phyloP scores from a whole-genome alignment of 2,113 vertebrate species.

The Nerophis ophidion region DNA sequence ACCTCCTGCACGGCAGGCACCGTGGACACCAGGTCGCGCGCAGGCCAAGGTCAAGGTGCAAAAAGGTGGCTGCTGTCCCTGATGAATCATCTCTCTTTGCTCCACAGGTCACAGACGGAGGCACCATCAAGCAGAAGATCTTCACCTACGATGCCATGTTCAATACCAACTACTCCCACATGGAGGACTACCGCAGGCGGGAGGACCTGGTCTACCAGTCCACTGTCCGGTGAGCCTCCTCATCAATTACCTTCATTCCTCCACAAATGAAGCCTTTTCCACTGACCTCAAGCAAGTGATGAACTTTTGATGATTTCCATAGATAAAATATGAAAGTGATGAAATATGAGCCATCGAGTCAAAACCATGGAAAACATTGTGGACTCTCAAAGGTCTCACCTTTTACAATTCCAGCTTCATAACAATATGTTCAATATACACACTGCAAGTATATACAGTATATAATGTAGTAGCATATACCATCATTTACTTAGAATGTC shows the following conservation, averaged over 20 bases:
- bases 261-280: not conserved
- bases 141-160: constrained; percentile 99
- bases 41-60: constrained; percentile 17
- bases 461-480: too few relatives aligned
- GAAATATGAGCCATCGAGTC: too few relatives aligned
- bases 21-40: constrained; percentile 28
- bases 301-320: too few relatives aligned
- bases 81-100: constrained; percentile 22
- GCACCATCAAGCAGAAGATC: constrained; percentile 97
- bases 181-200: constrained; percentile 90
- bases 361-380: too few relatives aligned
- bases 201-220: constrained; percentile 96
- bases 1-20: constrained; percentile 24
- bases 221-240: constrained; percentile 84
- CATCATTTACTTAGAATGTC: too few relatives aligned
- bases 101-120: constrained; percentile 90
- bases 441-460: too few relatives aligned
- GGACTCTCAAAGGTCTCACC: too few relatives aligned
- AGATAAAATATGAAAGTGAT: too few relatives aligned
- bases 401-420: too few relatives aligned
- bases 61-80: constrained; percentile 9
- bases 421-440: too few relatives aligned
- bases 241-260: not conserved
- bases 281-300: too few relatives aligned
- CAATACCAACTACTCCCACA: constrained; percentile 96